These are phyloP conservation scores for Noctilio leporinus DNA, from an alignment of 2,113 vertebrate species.

Conservation along the genomic window DNA sequence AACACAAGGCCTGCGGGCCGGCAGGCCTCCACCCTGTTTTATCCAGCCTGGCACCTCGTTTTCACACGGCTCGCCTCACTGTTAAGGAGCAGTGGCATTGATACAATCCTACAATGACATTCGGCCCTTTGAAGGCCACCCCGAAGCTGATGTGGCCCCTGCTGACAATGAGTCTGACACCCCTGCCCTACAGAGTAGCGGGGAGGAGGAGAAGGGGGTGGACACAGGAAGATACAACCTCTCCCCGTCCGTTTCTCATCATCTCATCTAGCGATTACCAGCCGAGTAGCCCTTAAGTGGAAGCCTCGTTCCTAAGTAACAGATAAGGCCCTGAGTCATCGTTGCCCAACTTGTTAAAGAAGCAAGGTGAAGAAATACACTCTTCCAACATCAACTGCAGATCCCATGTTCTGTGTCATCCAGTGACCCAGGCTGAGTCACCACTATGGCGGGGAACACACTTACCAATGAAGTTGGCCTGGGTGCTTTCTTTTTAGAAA, in stretches of 20 bases:
- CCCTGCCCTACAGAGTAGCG: too few relatives aligned
- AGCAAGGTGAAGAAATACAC: slow-evolving; percentile 65
- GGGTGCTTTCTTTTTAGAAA: slow-evolving; percentile 69
- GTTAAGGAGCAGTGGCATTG: too few relatives aligned
- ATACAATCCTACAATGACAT: too few relatives aligned
- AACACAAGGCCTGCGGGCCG: too few relatives aligned
- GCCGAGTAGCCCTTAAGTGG: neutral
- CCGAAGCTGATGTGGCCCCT: too few relatives aligned
- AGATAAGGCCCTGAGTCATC: slow-evolving; percentile 69
- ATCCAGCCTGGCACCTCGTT: too few relatives aligned
- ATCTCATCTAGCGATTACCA: neutral
- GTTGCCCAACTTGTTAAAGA: neutral
- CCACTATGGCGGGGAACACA: slow-evolving; percentile 66
- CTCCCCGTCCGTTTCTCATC: neutral
- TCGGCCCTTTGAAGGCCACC: too few relatives aligned
- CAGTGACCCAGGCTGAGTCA: slow-evolving; percentile 80
- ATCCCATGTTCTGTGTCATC: slow-evolving; percentile 75
- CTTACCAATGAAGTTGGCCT: slow-evolving; percentile 71
- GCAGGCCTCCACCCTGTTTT: too few relatives aligned
- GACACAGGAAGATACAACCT: neutral
- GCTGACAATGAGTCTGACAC: too few relatives aligned
- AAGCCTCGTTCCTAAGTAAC: neutral
- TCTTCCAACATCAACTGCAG: slow-evolving; percentile 79
- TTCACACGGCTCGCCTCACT: too few relatives aligned
- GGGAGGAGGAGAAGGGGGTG: neutral